Conservation (phyloP, 1,140 invertebrate genomes). For the Lordiphosa mommai region DNA sequence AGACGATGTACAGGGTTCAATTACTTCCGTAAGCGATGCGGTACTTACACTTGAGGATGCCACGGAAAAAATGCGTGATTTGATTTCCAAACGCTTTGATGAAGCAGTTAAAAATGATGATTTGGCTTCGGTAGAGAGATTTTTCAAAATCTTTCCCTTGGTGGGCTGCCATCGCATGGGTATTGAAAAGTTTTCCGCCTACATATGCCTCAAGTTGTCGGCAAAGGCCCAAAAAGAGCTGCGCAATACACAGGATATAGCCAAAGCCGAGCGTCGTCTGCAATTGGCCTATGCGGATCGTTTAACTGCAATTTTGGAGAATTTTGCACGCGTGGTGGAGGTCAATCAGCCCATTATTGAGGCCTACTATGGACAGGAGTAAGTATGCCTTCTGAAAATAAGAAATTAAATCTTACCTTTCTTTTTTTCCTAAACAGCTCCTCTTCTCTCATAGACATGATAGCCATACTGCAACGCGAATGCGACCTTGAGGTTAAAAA, state of each 20-base stretch:
- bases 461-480: conserved; percentile 90
- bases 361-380: conserved; percentile 90
- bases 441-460: conserved; percentile 86
- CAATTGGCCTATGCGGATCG: conserved; percentile 91
- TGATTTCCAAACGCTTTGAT: conserved; percentile 92
- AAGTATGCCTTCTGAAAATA: not conserved
- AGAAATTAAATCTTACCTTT: not conserved
- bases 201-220: conserved; percentile 91
- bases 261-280: conserved; percentile 85
- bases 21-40: conserved; percentile 80
- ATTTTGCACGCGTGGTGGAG: conserved; percentile 92
- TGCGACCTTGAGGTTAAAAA: conserved; percentile 88
- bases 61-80: conserved; percentile 83
- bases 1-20: conserved; percentile 85
- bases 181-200: conserved; percentile 93
- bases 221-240: conserved; percentile 88
- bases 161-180: conserved; percentile 95
- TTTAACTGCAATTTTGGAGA: conserved; percentile 92
- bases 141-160: conserved; percentile 99
- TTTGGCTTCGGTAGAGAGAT: conserved; percentile 95
- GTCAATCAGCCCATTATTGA: conserved; percentile 96
- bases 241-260: conserved; percentile 83
- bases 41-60: conserved; percentile 93
- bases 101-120: conserved; percentile 95
- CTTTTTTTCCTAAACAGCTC: conserved; percentile 73